Evolutionary conservation across 2,797 vertebrate genomes (phyloP), one percentile per base, ranked within the genome.

Genomic region (Morus bassanus): DNA sequence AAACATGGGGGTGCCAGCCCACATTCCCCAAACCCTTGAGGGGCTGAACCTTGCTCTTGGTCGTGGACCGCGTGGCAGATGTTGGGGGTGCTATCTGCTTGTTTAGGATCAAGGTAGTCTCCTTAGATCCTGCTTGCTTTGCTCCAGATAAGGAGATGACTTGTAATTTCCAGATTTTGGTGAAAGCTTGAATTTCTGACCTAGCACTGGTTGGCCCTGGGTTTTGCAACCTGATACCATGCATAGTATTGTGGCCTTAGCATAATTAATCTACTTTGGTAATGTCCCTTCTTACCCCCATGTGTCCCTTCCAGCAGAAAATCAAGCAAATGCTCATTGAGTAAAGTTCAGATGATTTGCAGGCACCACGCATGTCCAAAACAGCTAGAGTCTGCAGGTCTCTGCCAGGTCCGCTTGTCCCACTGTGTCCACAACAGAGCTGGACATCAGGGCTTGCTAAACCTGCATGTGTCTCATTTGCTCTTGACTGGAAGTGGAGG

Each of bases 331-430:
- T 3, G 12, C 45, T 46, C 31, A 13, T 45, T 56, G 48, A 18
- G 37, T 75, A 65, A 28, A 10, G 41, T 56, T 82, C 23, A 27
- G 72, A 68, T 13, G 18, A 30, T 53, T 85, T 39, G 17, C 0
- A 0, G 54, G 59, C 85, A 89, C 46, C 41, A 18, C 72, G 86
- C 10, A 1, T 76, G 91, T 95, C 53, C n/a, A 25, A 59, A 94
- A 25, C 91, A 88, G 81, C 85, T 92, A 94, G 85, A 94, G 63
- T 31, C 54, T 88, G 45, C 48, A 74, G 76, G 83, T 50, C 74
- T 84, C 78, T 94, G 75, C 81, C 82, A 86, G 4, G 35, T 85
- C 30, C 65, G 50, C 76, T 96, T 16, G 1, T 88, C 73, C 65
- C 23, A 39, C 76, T 54, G 51, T 93, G 92, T 75, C 81, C 59